phyloP scores from a whole-genome alignment of 2,888 invertebrate species.

The Acleris emargana region DNA sequence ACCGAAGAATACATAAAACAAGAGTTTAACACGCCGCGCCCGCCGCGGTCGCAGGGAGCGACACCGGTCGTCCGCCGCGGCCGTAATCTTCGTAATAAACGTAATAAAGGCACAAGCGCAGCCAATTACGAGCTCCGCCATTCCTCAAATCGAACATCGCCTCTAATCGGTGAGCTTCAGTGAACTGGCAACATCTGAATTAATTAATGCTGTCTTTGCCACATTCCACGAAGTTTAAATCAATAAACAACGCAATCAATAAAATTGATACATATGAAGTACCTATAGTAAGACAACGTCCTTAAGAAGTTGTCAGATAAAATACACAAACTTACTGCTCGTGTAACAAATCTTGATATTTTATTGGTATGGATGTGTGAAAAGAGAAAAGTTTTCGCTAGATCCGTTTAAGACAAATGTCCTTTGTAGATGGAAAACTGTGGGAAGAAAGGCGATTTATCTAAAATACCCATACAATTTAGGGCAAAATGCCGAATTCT shows the following conservation, averaged over 20 bases:
- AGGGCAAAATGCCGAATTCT: conserved; percentile 74
- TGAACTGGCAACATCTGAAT: conserved; percentile 36
- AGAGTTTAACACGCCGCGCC: conserved; percentile 2
- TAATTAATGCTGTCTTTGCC: conserved; percentile 6
- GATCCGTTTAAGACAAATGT: conserved; percentile 75
- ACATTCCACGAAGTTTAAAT: not conserved
- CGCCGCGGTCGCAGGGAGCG: conserved; percentile 37
- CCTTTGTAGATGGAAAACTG: conserved; percentile 72
- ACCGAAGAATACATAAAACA: not conserved
- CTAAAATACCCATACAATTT: conserved; percentile 80
- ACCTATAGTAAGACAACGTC: conserved; percentile 1
- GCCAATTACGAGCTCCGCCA: conserved; percentile 52
- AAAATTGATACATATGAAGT: not conserved
- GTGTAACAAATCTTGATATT: conserved; percentile 55
- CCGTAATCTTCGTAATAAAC: conserved; percentile 67
- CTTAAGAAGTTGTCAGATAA: conserved; percentile 7
- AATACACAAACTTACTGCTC: conserved; percentile 18
- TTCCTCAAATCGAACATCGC: conserved; percentile 45
- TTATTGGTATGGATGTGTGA: conserved; percentile 44
- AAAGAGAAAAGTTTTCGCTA: conserved; percentile 65
- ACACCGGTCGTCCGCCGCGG: conserved; percentile 47
- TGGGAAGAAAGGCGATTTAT: conserved; percentile 76
- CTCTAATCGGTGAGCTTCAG: conserved; percentile 39
- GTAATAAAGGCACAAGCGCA: conserved; percentile 50
- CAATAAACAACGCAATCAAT: not conserved